phyloP scores from a whole-genome alignment of 1,140 invertebrate species.

The Asobara japonica region DNA sequence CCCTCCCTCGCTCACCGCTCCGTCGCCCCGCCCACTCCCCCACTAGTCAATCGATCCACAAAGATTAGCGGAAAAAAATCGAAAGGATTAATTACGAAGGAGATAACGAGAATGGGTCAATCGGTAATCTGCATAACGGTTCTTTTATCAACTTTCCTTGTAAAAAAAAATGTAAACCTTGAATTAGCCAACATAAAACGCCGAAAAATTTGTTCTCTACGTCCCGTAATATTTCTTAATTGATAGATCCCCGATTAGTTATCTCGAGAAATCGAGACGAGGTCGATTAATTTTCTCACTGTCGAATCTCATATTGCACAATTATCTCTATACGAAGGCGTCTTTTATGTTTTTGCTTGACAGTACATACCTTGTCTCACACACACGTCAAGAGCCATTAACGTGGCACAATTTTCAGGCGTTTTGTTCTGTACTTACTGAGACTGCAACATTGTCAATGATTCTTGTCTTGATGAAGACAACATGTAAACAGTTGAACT shows the following conservation, averaged over 20 bases:
- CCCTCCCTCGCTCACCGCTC: no score
- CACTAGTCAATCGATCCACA: constrained; percentile 13
- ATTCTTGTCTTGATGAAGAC: no score
- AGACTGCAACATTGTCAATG: background rate
- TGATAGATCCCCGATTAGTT: constrained; percentile 14
- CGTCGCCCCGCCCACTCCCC: constrained; percentile 15
- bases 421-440: background rate
- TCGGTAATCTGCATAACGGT: constrained; percentile 23
- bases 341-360: constrained; percentile 4
- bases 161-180: no score
- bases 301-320: background rate
- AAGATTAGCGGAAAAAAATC: constrained; percentile 31
- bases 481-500: no score
- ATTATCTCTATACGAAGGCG: background rate
- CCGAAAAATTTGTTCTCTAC: background rate
- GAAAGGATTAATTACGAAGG: background rate
- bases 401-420: background rate
- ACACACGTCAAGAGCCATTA: background rate
- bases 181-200: background rate
- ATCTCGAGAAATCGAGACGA: background rate
- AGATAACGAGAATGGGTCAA: constrained; percentile 11
- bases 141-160: background rate
- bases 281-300: background rate
- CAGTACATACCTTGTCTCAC: constrained; percentile 21
- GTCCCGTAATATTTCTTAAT: constrained; percentile 1